Evolutionary conservation across 92 coral and sea anemone species (phyloP), one percentile per base, ranked within the genome.

Genomic region (Ricordea florida): DNA sequence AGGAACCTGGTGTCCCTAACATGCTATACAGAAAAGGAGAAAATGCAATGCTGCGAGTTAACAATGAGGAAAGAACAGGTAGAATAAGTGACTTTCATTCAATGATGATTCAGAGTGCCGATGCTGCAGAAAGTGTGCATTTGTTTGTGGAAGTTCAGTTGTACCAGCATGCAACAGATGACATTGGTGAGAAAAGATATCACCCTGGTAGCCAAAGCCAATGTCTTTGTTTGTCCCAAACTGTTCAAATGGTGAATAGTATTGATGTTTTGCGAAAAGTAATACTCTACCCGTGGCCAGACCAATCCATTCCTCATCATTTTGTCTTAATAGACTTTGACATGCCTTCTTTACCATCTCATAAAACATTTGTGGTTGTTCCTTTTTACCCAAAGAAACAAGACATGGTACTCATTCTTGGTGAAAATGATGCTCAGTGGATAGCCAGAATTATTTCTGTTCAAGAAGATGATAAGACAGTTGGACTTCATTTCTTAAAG

Each of bases 391-490:
- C 87, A 28, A 52, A 63, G 69, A 86, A 66, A 58, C 22, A 80
- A 66, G 92, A 86, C 46, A 66, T 80, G 78, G 84, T 86, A 29
- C 51, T 73, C 4, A 55, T 86, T 48, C 69, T 64, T 49, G 87
- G 92, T 14, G 78, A 86, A 47, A 38, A 57, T 66, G 87, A 73
- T 72, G 60, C 18, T 30, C 73, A 79, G 52, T 86, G 91, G 91
- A 21, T 86, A 24, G 83, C 65, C 56, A 63, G 56, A 11, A 46
- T 86, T 11, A 51, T 80, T 36, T 64, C 79, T 72, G 87, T 86
- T 20, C 83, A 80, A 63, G 31, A 73, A 28, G 72, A 72, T 73
- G 86, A 86, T 9, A 80, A 65, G 57, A 85, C 3, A 48, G 90
- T 85, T n/a, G 85, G 85, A 17, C 37, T 85, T 16, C 51, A 69